Conservation (phyloP, 2,888 invertebrate species). For the Drosophila dives region DNA sequence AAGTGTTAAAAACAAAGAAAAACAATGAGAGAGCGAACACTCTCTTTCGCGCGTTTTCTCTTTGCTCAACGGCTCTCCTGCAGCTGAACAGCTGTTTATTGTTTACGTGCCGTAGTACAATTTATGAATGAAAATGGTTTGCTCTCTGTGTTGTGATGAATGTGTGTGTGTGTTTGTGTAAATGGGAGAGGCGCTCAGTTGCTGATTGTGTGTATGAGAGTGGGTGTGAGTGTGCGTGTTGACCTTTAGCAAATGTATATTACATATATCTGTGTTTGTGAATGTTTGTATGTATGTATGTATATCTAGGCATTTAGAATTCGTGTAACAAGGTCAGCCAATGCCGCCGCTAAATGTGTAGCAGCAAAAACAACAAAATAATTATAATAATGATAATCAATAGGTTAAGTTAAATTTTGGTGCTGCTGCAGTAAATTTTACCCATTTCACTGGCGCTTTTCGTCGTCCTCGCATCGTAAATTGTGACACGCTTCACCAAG, state of each 20-base stretch:
- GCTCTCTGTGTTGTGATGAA: conserved; percentile 18
- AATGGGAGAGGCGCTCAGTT: conserved; percentile 41
- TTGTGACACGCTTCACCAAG: conserved; percentile 81
- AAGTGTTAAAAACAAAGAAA: conserved; percentile 18
- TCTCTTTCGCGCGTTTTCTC: conserved; percentile 1
- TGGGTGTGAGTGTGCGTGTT: conserved; percentile 55
- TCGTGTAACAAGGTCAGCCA: conserved; percentile 73
- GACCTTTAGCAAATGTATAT: conserved; percentile 77
- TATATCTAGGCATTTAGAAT: conserved; percentile 70
- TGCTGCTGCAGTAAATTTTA: conserved; percentile 30
- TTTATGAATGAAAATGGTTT: conserved; percentile 76
- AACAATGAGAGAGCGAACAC: conserved; percentile 10
- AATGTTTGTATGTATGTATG: conserved; percentile 43
- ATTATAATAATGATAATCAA: conserved; percentile 51
- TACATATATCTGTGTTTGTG: conserved; percentile 50
- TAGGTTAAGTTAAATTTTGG: conserved; percentile 29
- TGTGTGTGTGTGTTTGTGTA: conserved; percentile 22
- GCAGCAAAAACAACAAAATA: conserved; percentile 34
- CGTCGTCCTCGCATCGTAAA: conserved; percentile 51
- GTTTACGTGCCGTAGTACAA: conserved; percentile 68
- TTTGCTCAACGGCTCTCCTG: conserved; percentile 11
- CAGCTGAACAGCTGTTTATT: conserved; percentile 73
- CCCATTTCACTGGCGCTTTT: conserved; percentile 21
- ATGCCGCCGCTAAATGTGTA: conserved; percentile 50
- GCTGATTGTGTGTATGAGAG: conserved; percentile 20